Evolutionary conservation across 2,888 invertebrate genomes (phyloP), one percentile per base, ranked within the genome.

Genomic region (Nemotelus pantherinus): DNA sequence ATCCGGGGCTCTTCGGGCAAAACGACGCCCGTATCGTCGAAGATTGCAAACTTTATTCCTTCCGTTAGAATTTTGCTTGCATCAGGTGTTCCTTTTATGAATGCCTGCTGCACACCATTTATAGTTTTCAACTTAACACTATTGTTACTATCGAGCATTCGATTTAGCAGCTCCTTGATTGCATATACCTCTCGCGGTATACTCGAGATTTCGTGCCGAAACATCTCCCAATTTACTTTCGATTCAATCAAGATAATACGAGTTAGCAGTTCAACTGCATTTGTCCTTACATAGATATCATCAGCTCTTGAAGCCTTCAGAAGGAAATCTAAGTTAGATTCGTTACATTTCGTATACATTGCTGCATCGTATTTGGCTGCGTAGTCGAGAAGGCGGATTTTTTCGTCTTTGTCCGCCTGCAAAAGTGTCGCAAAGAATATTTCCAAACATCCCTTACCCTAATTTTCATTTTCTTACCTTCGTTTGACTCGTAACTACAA

Each of bases 301-400:
- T 86, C 86, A 2, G 86, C 84, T 71, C 81, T 82, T 0, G 85
- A 79, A 1, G 85, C 84, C 7, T 85, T 82, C 1, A 83, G 81
- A 2, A 87, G 80, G 53, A 84, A 84, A 41, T 83, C 83, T 1
- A 85, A 81, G 43, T 86, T 83, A 1, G 87, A 86, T 77, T 85
- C 84, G 68, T 87, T 87, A 60, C 87, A 87, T 60, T 85, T 86
- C n/a, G 84, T 83, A 65, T 84, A 87, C 2, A 87, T 81, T 0
- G 85, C 85, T 0, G 86, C 84, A 82, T 87, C 87, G 63, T 87
- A 87, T 82, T 86, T 85, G 39, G 86, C 86, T 0, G 85, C 87
- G 81, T 86, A 87, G 3, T 84, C 85, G 44, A 87, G 81, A 9
- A 85, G 85, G 1, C 84, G 82, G 78, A 85, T 85, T 0, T 82